A percentile compares a stretch with the other conserved stretches of the same genome.
These are phyloP conservation scores for Himantopus leucocephalus DNA, from an alignment of 2,113 vertebrate species.

Conservation along the genomic window DNA sequence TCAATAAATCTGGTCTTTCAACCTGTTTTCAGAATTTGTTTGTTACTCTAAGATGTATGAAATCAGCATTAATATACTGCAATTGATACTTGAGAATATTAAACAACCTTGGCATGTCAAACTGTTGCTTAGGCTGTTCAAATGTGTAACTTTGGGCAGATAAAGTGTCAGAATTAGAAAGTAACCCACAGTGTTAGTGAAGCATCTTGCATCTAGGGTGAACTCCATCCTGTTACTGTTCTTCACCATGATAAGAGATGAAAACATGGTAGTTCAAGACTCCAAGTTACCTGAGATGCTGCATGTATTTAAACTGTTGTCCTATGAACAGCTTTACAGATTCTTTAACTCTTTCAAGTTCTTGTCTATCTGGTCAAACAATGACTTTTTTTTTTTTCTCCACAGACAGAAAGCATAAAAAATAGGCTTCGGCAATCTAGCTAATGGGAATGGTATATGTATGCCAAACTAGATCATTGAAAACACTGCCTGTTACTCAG, in stretches of 20 bases:
- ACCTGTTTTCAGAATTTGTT: not conserved
- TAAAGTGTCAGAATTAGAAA: not conserved
- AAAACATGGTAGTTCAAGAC: not conserved
- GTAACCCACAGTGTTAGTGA: not conserved
- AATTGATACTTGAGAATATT: not conserved
- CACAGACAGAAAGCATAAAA: not conserved
- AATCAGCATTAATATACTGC: not conserved
- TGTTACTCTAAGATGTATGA: not conserved
- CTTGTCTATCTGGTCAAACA: not conserved
- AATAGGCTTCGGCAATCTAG: not conserved
- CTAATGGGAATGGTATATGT: not conserved
- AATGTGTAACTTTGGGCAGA: not conserved
- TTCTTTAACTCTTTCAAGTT: not conserved
- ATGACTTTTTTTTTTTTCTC: not conserved
- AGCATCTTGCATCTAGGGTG: not conserved
- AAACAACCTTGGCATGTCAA: not conserved
- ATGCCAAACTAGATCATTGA: not conserved
- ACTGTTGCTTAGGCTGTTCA: not conserved
- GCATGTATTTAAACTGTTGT: not conserved
- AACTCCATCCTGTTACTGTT: not conserved
- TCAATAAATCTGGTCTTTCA: not conserved
- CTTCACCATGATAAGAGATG: not conserved
- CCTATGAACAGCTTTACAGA: not conserved
- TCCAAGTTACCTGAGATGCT: not conserved
- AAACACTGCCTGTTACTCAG: not conserved